Percentiles rank a stretch among this genome's conserved stretches.
Evolutionary conservation across 1,140 invertebrate genomes (phyloP).

Genomic region (Danaus melanippus): DNA sequence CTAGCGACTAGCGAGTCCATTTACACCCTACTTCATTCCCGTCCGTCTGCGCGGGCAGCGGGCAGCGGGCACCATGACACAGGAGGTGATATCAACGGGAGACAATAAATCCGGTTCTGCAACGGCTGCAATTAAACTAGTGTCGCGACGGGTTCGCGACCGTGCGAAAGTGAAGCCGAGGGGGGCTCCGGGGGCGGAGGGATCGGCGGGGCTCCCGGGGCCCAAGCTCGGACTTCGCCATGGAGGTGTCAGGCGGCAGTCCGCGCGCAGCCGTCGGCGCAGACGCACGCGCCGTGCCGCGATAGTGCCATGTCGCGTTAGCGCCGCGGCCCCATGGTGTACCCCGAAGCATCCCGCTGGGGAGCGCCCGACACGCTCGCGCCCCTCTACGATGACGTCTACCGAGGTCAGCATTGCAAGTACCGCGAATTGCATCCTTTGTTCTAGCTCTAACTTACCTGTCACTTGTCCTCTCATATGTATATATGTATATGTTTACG

Average conservation of each 20-base stretch:
- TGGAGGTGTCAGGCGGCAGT: conserved; percentile 29
- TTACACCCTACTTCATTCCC: conserved; percentile 36
- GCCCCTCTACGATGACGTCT: conserved; percentile 69
- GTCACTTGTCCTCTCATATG: conserved; percentile 7
- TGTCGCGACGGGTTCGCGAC: conserved; percentile 63
- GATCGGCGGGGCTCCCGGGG: conserved; percentile 12
- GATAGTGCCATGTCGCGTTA: conserved; percentile 33
- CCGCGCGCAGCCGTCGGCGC: conserved; percentile 55
- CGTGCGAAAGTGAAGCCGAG: conserved; percentile 63
- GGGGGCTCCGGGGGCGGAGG: conserved; percentile 15
- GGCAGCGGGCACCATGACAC: conserved; percentile 37
- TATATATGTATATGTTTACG: no score
- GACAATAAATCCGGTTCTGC: conserved; percentile 68
- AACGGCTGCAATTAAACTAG: conserved; percentile 67
- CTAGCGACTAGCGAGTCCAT: conserved; percentile 8
- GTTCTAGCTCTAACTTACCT: conserved; percentile 33
- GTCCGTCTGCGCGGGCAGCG: conserved; percentile 27
- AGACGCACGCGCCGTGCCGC: conserved; percentile 46
- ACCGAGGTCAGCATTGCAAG: conserved; percentile 64
- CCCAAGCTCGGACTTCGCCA: conserved; percentile 9
- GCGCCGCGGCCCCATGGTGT: conserved; percentile 53
- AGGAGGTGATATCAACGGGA: conserved; percentile 52
- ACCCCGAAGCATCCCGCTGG: conserved; percentile 63
- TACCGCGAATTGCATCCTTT: conserved; percentile 49
- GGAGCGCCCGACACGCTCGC: conserved; percentile 65